phyloP scores from a whole-genome alignment of 1,140 invertebrate genomes.

The Drosophila kikkawai region DNA sequence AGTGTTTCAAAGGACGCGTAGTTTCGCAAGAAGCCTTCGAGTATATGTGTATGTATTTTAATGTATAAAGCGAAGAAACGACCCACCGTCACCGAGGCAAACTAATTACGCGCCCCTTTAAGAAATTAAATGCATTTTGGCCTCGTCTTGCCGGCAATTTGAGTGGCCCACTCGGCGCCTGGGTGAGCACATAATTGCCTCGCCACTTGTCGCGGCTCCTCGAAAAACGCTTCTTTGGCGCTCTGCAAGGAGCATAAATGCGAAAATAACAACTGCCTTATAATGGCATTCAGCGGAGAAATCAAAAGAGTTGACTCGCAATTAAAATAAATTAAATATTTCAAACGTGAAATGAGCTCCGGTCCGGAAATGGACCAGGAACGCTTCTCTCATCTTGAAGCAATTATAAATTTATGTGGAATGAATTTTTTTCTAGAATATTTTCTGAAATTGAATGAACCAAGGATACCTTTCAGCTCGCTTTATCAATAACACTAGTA shows the following conservation, averaged over 20 bases:
- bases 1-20: constrained; percentile 30
- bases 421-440: background rate
- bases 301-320: constrained; percentile 71
- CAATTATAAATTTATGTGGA: constrained; percentile 18
- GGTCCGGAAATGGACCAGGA: constrained; percentile 5
- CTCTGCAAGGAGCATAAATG: constrained; percentile 18
- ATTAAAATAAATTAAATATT: constrained; percentile 73
- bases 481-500: background rate
- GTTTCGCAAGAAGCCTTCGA: constrained; percentile 29
- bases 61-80: constrained; percentile 1
- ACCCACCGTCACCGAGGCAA: constrained; percentile 52
- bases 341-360: constrained; percentile 52
- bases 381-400: background rate
- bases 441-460: constrained; percentile 5
- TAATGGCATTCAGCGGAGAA: constrained; percentile 32
- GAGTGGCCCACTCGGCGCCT: constrained; percentile 60
- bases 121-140: constrained; percentile 82
- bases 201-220: constrained; percentile 66
- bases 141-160: constrained; percentile 64
- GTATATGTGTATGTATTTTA: constrained; percentile 7
- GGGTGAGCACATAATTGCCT: constrained; percentile 78
- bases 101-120: constrained; percentile 80
- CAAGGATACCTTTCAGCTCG: background rate
- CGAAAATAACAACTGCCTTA: constrained; percentile 42
- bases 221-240: constrained; percentile 49